A percentile compares a stretch with the other conserved stretches of the same genome.
Conservation (phyloP, 2,888 invertebrate species). For the Epinotia demarniana region DNA sequence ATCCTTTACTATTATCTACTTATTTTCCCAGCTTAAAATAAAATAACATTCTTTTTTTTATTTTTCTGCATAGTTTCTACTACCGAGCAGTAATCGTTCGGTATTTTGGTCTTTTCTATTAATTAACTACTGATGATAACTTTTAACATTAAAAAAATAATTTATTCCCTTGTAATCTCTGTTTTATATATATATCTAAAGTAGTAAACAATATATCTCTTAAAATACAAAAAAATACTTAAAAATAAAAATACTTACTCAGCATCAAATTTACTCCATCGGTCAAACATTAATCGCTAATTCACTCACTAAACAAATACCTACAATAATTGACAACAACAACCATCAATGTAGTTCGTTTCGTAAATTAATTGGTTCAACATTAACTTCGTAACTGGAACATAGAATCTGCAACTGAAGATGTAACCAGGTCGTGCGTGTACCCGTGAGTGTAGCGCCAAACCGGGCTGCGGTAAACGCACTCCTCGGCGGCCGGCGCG, state of each 20-base stretch:
- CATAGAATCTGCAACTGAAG: not conserved
- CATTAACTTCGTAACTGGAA: not conserved
- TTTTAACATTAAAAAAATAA: not conserved
- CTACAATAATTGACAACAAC: not conserved
- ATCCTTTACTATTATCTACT: too few relatives aligned
- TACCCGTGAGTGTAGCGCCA: not conserved
- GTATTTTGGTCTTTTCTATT: not conserved
- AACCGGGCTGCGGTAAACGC: constrained; percentile 35
- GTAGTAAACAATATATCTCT: too few relatives aligned
- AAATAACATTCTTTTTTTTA: too few relatives aligned
- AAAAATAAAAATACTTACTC: not conserved
- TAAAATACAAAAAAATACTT: not conserved
- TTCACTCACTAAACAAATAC: not conserved
- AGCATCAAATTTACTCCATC: constrained; percentile 14
- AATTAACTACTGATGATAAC: not conserved
- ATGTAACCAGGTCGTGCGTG: not conserved
- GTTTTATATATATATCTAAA: not conserved
- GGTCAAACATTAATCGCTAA: constrained; percentile 14
- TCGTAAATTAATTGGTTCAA: not conserved
- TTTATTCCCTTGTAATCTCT: not conserved
- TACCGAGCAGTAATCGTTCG: too few relatives aligned
- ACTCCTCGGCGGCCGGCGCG: constrained; percentile 36
- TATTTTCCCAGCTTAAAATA: too few relatives aligned
- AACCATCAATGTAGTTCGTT: not conserved
- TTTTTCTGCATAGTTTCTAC: too few relatives aligned